Conservation (phyloP, 2,113 vertebrate species). For the Merops nubicus region DNA sequence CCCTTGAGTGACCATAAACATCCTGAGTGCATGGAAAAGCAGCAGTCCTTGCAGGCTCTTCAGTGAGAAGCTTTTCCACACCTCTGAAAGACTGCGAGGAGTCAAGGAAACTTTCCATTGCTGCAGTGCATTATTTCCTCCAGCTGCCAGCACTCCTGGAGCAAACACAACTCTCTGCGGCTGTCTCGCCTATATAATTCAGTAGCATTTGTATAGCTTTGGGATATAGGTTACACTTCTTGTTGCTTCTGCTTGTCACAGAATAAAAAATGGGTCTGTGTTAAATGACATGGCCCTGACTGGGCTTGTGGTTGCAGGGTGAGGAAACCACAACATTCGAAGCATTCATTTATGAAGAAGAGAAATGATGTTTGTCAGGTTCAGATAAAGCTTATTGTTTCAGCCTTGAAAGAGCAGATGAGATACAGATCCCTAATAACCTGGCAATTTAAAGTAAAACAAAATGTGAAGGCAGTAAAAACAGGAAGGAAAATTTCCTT, state of each 20-base stretch:
- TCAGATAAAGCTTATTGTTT: conserved; percentile 54
- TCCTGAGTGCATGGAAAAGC: background rate
- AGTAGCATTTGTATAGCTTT: background rate
- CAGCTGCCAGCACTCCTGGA: background rate
- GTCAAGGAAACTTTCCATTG: background rate
- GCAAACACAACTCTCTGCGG: background rate
- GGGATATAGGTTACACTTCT: background rate
- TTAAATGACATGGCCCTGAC: conserved; percentile 29
- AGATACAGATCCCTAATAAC: conserved; percentile 17
- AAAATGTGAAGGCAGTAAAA: background rate
- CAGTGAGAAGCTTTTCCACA: background rate
- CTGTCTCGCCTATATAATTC: background rate
- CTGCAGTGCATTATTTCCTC: background rate
- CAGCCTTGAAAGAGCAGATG: conserved; percentile 28
- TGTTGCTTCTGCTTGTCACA: conserved; percentile 15
- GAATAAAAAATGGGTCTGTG: conserved; percentile 23
- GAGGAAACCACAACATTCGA: conserved; percentile 11
- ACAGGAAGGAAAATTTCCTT: background rate
- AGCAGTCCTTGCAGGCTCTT: background rate
- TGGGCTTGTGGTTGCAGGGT: background rate
- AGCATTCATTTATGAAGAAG: conserved; percentile 18
- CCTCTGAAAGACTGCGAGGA: background rate
- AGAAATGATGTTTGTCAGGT: conserved; percentile 36
- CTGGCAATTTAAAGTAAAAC: background rate
- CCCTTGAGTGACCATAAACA: background rate